Evolutionary conservation across 1,140 invertebrate genomes (phyloP), one percentile per base, ranked within the genome.

Genomic region (Popillia japonica): DNA sequence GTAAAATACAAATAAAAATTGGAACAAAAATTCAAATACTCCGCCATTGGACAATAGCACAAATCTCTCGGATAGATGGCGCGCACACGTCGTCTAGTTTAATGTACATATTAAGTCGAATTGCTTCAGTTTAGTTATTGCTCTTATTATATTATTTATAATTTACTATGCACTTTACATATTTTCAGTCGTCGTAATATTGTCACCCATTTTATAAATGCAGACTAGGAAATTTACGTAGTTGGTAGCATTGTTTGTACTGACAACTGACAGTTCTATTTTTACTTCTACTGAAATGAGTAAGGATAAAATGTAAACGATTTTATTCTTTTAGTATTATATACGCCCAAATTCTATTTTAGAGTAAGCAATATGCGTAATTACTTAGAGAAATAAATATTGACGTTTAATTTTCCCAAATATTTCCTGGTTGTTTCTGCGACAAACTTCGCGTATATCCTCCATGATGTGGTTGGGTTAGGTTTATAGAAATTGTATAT

Each of bases 391-490:
- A 22, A 61, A 0, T 61, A n/a, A 64, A 0, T 27, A 27, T 7
- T 17, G 17, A 64, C 61, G 17, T 27, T 27, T 22, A 4, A 64
- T 23, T 64, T 64, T 64, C 10, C 17, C 22, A 27, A 27, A 22
- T 27, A 64, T 8, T 64, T 64, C 20, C 23, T 4, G 6, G 11
- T 10, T 8, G 4, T 23, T 8, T 27, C 22, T 17, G 61, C 17
- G 17, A 10, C 61, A 22, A 64, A 64, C 61, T 64, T 64, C 61
- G 61, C 6, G 61, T 9, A 64, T 6, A 64, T 64, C 61, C 61
- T 64, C 61, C 61, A 64, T 64, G 61, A 64, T 64, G 61, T 64
- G 61, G 61, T 64, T 64, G 61, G 61, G 61, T 64, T 64, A 64
- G 61, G 61, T 64, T 64, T n/a, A 64, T 64, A 64, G 11, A 27